These are phyloP conservation scores for Drosophila truncata DNA, from an alignment of 1,140 invertebrate species.

Conservation along the genomic window DNA sequence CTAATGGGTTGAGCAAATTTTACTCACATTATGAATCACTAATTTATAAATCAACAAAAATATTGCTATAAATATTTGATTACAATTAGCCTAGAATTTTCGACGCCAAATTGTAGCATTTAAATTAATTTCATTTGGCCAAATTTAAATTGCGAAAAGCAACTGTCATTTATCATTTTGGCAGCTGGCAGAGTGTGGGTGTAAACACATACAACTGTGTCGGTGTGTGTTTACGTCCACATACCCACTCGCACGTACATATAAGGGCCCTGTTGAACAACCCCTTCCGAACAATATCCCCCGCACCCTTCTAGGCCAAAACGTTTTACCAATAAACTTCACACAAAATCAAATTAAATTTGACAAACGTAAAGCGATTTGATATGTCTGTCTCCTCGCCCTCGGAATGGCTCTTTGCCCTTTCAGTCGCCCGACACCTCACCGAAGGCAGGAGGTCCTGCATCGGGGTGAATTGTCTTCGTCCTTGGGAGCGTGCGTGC, in stretches of 20 bases:
- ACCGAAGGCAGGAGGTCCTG: constrained; percentile 2
- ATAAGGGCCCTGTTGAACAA: constrained; percentile 20
- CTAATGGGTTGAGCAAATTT: constrained; percentile 16
- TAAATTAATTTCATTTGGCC: constrained; percentile 66
- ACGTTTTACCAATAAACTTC: constrained; percentile 83
- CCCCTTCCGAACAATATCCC: not conserved
- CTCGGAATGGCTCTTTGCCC: not conserved
- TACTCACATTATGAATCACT: constrained; percentile 39
- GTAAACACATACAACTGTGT: not conserved
- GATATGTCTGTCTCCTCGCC: constrained; percentile 64
- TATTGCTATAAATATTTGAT: constrained; percentile 43
- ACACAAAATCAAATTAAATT: constrained; percentile 84
- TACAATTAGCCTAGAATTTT: constrained; percentile 25
- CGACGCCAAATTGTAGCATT: constrained; percentile 15
- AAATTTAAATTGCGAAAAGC: constrained; percentile 50
- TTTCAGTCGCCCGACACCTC: constrained; percentile 28
- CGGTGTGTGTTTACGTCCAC: constrained; percentile 10
- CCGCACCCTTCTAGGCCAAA: constrained; percentile 45
- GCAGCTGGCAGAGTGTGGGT: constrained; percentile 3
- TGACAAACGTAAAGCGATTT: constrained; percentile 82
- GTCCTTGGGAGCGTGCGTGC: constrained; percentile 51
- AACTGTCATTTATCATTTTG: constrained; percentile 54
- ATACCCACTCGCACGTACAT: constrained; percentile 63
- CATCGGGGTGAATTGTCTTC: constrained; percentile 32
- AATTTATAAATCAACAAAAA: constrained; percentile 36